Percentiles rank a stretch among this genome's conserved stretches.
phyloP scores from a whole-genome alignment of 2,797 vertebrate species.

The Alcedo atthis region DNA sequence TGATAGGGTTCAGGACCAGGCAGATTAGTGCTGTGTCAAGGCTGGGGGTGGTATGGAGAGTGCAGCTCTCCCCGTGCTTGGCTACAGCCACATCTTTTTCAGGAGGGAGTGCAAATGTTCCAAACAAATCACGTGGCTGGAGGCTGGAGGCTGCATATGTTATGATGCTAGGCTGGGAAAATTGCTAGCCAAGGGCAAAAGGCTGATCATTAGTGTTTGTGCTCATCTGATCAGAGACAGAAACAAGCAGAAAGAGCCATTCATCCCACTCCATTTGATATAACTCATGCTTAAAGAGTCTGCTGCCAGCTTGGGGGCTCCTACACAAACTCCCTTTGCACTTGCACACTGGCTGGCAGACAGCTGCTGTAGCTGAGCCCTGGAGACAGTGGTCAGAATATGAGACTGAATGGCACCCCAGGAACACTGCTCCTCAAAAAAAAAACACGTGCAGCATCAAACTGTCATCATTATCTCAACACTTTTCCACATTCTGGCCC shows the following conservation, averaged over 20 bases:
- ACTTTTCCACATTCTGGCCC: neutral
- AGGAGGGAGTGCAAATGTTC: neutral
- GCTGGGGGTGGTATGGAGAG: neutral
- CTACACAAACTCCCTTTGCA: neutral
- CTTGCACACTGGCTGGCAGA: neutral
- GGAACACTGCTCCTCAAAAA: neutral
- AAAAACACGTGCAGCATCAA: neutral
- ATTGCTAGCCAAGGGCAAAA: conserved; percentile 7
- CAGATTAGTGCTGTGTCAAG: neutral
- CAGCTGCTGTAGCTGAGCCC: neutral
- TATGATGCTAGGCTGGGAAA: neutral
- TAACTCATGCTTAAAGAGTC: neutral
- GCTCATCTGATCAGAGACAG: neutral
- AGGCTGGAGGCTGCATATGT: neutral
- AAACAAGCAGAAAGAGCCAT: neutral
- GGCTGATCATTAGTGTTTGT: neutral
- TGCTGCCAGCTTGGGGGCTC: rapidly evolving
- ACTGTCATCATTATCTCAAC: neutral
- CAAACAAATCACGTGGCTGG: neutral
- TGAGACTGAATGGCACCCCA: neutral
- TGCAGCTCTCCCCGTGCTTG: neutral
- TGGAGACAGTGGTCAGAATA: neutral
- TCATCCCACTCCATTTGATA: neutral
- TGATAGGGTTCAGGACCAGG: neutral
- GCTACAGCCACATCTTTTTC: neutral